Conservation (phyloP, 1,140 invertebrate genomes). For the Trichonephila clavipes region DNA sequence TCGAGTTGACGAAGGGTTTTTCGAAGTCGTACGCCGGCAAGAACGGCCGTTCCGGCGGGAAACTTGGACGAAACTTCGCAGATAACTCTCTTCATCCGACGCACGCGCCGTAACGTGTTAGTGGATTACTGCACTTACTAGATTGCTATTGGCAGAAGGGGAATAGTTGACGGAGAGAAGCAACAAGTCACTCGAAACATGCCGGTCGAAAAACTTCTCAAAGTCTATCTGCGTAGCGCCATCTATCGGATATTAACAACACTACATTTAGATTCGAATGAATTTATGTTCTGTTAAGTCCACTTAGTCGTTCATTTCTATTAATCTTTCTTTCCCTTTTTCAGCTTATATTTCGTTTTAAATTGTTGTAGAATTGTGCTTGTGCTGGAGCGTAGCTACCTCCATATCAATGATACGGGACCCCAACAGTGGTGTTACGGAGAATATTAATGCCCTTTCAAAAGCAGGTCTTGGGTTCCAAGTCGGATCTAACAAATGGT, state of each 20-base stretch:
- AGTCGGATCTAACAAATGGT: too few species aligned
- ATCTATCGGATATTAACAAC: background rate
- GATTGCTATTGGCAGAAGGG: conserved; percentile 34
- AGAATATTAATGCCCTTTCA: too few species aligned
- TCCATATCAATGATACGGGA: too few species aligned
- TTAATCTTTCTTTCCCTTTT: too few species aligned
- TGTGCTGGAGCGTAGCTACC: too few species aligned
- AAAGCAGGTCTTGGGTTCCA: too few species aligned
- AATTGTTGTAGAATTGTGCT: too few species aligned
- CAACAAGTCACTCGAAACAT: conserved; percentile 22
- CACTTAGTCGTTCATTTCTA: too few species aligned
- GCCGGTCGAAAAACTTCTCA: background rate
- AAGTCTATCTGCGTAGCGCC: conserved; percentile 10
- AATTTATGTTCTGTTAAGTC: too few species aligned
- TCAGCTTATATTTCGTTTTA: too few species aligned
- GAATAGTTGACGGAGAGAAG: background rate
- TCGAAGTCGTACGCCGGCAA: background rate
- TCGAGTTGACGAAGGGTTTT: background rate
- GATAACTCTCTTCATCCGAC: background rate
- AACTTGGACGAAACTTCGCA: conserved; percentile 1
- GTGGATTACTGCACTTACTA: conserved; percentile 15
- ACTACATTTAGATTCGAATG: background rate
- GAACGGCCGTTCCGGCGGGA: background rate
- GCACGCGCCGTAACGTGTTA: conserved; percentile 38
- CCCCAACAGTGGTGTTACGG: too few species aligned